Conservation (phyloP, 2,113 vertebrate genomes). For the Empidonax traillii region DNA sequence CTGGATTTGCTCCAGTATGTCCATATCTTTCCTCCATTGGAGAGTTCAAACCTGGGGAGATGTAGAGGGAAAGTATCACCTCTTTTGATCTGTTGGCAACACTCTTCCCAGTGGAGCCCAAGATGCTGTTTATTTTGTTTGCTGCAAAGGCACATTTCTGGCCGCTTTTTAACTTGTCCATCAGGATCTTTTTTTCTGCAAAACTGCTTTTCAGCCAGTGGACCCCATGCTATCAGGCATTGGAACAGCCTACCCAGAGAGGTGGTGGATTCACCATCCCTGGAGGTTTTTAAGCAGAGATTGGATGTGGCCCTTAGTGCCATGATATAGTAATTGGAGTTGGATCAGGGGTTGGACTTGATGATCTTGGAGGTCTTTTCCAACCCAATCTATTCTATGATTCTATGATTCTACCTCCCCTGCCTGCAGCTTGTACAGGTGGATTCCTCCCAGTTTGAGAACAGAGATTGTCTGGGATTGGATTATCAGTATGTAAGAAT, state of each 20-base stretch:
- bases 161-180: not conserved
- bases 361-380: too few relatives aligned
- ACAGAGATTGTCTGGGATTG: not conserved
- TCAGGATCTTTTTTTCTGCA: not conserved
- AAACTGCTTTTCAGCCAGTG: not conserved
- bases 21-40: not conserved
- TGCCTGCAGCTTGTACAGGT: not conserved
- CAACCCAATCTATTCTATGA: too few relatives aligned
- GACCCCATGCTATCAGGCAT: too few relatives aligned
- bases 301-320: too few relatives aligned
- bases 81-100: not conserved
- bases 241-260: too few relatives aligned
- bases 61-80: not conserved
- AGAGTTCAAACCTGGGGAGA: not conserved
- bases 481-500: not conserved
- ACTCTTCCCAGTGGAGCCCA: not conserved
- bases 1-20: not conserved
- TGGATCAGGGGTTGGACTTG: too few relatives aligned
- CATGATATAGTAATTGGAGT: too few relatives aligned
- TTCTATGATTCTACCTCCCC: not conserved
- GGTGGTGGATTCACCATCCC: too few relatives aligned
- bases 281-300: too few relatives aligned
- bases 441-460: not conserved
- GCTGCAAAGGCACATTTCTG: not conserved
- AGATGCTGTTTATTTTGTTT: not conserved